Evolutionary conservation across 2,113 vertebrate species (phyloP), one percentile per base, ranked within the genome.

Genomic region (Semnornis frantzii): DNA sequence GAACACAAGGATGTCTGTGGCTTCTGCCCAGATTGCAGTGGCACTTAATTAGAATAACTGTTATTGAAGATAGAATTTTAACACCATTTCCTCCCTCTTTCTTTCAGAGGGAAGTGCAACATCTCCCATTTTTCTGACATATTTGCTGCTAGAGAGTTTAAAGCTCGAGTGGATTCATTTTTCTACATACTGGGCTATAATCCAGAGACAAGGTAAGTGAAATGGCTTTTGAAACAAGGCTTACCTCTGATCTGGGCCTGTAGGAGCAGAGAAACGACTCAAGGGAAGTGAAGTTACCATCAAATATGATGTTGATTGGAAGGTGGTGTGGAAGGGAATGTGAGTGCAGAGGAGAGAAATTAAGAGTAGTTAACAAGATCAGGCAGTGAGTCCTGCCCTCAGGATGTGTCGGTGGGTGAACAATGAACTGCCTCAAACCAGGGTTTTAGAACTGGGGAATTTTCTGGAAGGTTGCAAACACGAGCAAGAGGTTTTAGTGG

Each of bases 111-210:
- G 95, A 99, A 99, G 97, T 99, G 99, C 97, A 99, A 99, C 96
- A 99, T 99, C 97, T 99, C 98, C 95, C 99, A 99, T 98, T 99
- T 99, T 98, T 99, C 99, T 92, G 99, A 99, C 98, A 99, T 99
- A 97, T 99, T 99, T 97, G 99, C 99, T 98, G 99, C 99, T 96
- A 98, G 98, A 98, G 99, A 99, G 97, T 99, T 99, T 97, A 99
- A 99, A 98, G 99, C 99, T 79, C 98, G 99, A 88, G 98, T 99
- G 96, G 99, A 99, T 98, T 99, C 99, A 73, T 99, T 99, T 97
- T 99, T 99, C 98, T 99, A 99, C 97, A 99, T 99, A 94, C 97
- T 99, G 93, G 99, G 99, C 97, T 99, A 99, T 91, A 99, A 99
- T 97, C 99, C 99, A 96, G 99, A 99, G 97, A 99, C 99, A 80